phyloP scores from a whole-genome alignment of 2,113 vertebrate genomes.

The Sebastes fasciatus region DNA sequence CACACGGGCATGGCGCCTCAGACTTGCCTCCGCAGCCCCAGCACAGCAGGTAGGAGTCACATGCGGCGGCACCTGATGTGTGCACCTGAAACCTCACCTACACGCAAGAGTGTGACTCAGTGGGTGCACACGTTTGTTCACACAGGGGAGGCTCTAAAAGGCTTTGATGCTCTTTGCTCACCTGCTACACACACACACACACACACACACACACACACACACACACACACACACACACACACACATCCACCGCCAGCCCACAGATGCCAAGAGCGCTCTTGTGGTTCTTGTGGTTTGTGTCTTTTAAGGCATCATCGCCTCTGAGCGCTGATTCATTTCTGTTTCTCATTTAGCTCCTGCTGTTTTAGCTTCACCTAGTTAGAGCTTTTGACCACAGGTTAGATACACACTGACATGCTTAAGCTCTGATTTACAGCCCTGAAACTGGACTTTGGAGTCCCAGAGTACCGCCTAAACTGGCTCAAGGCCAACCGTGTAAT shows the following conservation, averaged over 20 bases:
- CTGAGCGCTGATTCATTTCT: no score
- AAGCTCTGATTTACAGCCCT: conserved; percentile 11
- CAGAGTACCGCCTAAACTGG: not conserved
- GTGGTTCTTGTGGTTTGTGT: not conserved
- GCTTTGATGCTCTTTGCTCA: not conserved
- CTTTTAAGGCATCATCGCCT: not conserved
- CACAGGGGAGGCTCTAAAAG: not conserved
- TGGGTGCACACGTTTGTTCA: not conserved
- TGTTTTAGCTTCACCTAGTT: not conserved
- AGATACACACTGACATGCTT: not conserved
- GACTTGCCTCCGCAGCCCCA: conserved; percentile 90
- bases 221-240: not conserved
- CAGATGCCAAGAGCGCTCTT: not conserved
- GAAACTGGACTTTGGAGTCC: conserved; percentile 31
- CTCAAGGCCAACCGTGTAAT: not conserved
- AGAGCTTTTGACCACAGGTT: not conserved
- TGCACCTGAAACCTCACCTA: not conserved
- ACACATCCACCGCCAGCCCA: not conserved
- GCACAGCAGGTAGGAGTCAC: conserved; percentile 89
- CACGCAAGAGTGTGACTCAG: no score
- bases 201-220: not conserved
- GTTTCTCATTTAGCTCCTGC: not conserved
- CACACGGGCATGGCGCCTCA: conserved; percentile 89
- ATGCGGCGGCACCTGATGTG: not conserved
- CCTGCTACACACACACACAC: not conserved